Evolutionary conservation across 2,888 invertebrate species (phyloP).

Genomic region (Cynaeus angustus): DNA sequence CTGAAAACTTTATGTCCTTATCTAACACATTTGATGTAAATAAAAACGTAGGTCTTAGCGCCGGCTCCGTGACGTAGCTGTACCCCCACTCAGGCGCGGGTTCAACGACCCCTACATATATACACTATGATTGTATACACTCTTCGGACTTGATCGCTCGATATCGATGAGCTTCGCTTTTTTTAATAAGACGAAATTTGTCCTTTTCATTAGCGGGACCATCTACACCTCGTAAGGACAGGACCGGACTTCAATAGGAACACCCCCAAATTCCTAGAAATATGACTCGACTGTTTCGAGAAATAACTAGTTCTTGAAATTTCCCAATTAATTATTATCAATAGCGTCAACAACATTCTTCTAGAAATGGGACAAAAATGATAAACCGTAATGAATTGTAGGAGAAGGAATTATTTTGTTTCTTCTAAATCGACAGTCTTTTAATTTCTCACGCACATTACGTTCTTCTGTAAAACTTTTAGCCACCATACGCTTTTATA

Average conservation of each 20-base stretch:
- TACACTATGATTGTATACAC: conserved; percentile 66
- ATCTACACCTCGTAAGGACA: conserved; percentile 24
- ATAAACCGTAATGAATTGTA: too few relatives aligned
- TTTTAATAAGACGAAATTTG: conserved; percentile 54
- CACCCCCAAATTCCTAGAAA: too few relatives aligned
- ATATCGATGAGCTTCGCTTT: conserved; percentile 61
- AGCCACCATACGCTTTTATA: too few relatives aligned
- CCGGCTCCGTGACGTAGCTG: conserved; percentile 63
- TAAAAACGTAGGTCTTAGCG: conserved; percentile 66
- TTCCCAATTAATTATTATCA: too few relatives aligned
- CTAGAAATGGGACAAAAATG: too few relatives aligned
- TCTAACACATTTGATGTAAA: conserved; percentile 54
- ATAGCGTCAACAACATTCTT: too few relatives aligned
- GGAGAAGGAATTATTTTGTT: too few relatives aligned
- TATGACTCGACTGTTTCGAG: too few relatives aligned
- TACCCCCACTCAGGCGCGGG: conserved; percentile 67
- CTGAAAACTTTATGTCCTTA: conserved; percentile 54
- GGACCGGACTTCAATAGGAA: neutral
- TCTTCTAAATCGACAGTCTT: too few relatives aligned
- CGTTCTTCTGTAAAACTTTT: too few relatives aligned
- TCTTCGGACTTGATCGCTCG: conserved; percentile 56
- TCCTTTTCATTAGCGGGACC: conserved; percentile 41
- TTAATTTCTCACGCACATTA: too few relatives aligned
- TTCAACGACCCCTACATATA: conserved; percentile 67
- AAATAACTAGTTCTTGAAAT: too few relatives aligned